Base-by-base conservation (phyloP, 2,888 invertebrate genomes). In the Serripes groenlandicus region DNA sequence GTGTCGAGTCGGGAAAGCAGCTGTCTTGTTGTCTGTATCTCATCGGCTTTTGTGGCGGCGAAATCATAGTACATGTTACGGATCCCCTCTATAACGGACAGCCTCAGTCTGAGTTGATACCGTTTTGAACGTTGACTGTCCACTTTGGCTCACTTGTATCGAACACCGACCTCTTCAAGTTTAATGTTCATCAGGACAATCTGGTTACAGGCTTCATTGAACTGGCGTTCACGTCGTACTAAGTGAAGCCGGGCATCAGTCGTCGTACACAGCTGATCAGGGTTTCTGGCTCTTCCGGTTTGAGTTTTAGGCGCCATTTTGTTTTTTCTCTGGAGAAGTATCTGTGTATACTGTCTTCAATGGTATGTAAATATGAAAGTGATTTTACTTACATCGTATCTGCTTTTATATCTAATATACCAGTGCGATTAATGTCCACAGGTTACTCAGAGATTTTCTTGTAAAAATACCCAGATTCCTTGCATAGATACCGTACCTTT, bases 31-130 rank as follows among this genome's bases (percentile, higher is more conserved):
- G 30, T 21, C 52, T 76, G 71, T 7, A 83, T 58, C 35, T 81
- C 78, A 15, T 69, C 62, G 0, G 81, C 86, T 34, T 76, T 81
- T 60, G n/a, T 72, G 21, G 66, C 60, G 54, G 89, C 89, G 68
- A 85, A 89, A 75, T 88, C 86, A 58, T 84, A 83, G 77, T 84
- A 89, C 85, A 87, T 88, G 75, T 87, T 86, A 21, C 88, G 66
- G 28, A 88, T 69, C 0, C 88, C 89, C 73, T 89, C 88, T 5
- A 87, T 77, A 11, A 91, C 90, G 32, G 91, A 88, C 75, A 92
- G 86, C 7, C 88, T 83, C 60, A 92, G 87, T 52, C 91, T 81
- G n/a, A 91, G 79, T 32, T 83, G 87, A 84, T 92, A 92, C 49
- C 91, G 89, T 85, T 91, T 90, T 0, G 90, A 81, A 23, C 89